Evolutionary conservation across 1,140 invertebrate genomes (phyloP), one percentile per base, ranked within the genome.

Genomic region (Magallana gigas): DNA sequence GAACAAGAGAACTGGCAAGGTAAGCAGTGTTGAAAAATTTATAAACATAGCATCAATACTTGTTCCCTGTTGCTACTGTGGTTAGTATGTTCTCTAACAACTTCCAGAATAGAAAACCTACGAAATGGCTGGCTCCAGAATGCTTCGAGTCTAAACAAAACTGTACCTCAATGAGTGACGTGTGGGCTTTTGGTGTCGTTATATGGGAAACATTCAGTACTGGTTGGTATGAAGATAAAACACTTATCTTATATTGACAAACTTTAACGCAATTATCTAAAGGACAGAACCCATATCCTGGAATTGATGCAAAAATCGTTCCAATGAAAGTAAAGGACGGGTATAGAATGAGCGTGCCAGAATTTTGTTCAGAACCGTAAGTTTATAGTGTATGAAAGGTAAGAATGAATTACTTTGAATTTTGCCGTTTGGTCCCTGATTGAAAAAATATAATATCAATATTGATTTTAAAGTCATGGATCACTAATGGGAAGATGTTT

Each of bases 221-320:
- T 18, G 90, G 90, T 90, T 85, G 76, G 80, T 36, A 5, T 36
- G 4, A 36, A 36, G 36, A 36, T 36, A 36, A 36, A 36, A 36
- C 36, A 59, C 12, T 76, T 59, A 7, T 68, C 5, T 8, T 7
- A 8, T 0, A 29, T 23, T 71, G 64, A 23, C 23, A 12, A 6
- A 62, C 29, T 1, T 16, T 68, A 23, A 23, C 5, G n/a, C 18
- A 71, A 71, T 88, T 88, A 62, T 82, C 87, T 90, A 14, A 57
- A 62, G 96, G 94, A 12, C 92, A 96, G 1, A 96, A 96, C 87
- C 97, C 97, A 1, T 98, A 98, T 95, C 97, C 97, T 0, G 97
- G 97, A 48, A 96, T 98, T 7, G 96, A 96, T 29, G 96, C 97
- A 1, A 96, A 97, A 91, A 96, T 97, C 92, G 95, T 98, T 1